Evolutionary conservation across 2,113 vertebrate genomes (phyloP).

Genomic region (Platichthys flesus): DNA sequence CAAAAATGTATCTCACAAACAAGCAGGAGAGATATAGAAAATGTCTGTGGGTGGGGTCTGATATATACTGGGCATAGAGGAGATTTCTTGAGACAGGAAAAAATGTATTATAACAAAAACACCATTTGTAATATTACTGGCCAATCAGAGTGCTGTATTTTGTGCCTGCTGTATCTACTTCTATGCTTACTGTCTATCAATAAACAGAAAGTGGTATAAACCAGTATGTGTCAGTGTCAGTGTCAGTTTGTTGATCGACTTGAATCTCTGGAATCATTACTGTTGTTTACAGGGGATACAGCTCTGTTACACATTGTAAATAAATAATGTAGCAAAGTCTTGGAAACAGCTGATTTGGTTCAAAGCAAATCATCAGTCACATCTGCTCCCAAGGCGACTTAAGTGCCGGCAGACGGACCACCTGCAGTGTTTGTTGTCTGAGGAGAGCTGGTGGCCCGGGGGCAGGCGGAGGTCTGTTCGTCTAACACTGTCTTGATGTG

Average conservation of each 20-base stretch:
- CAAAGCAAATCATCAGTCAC: neutral
- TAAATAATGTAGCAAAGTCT: conserved; percentile 1
- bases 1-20: conserved; percentile 47
- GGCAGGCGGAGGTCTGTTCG: conserved; percentile 9
- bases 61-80: conserved; percentile 17
- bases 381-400: neutral
- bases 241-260: neutral
- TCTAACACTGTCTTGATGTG: conserved; percentile 78
- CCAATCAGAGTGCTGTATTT: conserved; percentile 74
- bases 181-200: conserved; percentile 74
- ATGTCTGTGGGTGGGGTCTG: conserved; percentile 15
- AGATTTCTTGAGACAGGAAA: conserved; percentile 31
- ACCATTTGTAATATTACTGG: conserved; percentile 61
- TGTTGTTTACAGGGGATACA: neutral
- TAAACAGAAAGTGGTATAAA: conserved; percentile 65
- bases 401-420: neutral
- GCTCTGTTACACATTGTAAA: neutral
- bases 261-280: conserved; percentile 1
- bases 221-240: neutral
- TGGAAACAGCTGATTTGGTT: neutral
- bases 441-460: neutral
- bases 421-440: neutral
- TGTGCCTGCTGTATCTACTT: conserved; percentile 78
- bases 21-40: conserved; percentile 53
- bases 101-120: conserved; percentile 20